Evolutionary conservation across 2,113 vertebrate species (phyloP).

Genomic region (Ramphastos sulfuratus): DNA sequence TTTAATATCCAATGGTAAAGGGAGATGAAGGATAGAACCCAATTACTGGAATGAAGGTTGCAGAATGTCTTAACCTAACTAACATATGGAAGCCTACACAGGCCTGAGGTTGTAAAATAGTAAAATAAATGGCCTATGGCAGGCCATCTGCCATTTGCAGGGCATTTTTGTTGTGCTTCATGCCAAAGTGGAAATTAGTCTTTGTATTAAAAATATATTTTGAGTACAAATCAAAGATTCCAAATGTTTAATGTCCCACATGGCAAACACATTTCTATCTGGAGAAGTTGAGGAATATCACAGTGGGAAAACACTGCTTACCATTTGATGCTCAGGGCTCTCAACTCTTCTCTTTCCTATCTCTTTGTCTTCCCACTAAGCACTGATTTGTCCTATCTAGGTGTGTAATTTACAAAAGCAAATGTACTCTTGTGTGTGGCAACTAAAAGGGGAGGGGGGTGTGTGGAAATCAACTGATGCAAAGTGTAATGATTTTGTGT

Average conservation of each 20-base stretch:
- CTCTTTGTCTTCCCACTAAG: background rate
- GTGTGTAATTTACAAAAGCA: background rate
- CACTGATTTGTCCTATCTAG: background rate
- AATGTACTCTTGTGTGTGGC: background rate
- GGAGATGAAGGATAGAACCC: constrained; percentile 28
- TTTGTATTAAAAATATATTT: constrained; percentile 75
- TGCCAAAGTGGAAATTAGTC: constrained; percentile 75
- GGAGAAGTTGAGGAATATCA: background rate
- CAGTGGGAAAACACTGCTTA: background rate
- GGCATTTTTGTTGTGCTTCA: constrained; percentile 57
- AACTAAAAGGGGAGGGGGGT: background rate
- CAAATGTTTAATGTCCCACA: constrained; percentile 28
- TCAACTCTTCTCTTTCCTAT: background rate
- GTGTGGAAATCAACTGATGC: background rate
- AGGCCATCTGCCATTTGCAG: constrained; percentile 78
- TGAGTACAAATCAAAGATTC: constrained; percentile 68
- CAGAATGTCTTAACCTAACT: constrained; percentile 63
- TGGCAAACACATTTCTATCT: constrained; percentile 30
- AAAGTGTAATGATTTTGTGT: fast-evolving
- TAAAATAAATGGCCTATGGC: constrained; percentile 81
- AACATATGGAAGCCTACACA: constrained; percentile 73
- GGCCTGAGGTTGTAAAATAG: constrained; percentile 78
- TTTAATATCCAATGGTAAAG: background rate
- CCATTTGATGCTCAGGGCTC: background rate
- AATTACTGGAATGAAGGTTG: constrained; percentile 44